Base-by-base conservation (phyloP, 2,888 invertebrate species). In the Dynastes grantii region DNA sequence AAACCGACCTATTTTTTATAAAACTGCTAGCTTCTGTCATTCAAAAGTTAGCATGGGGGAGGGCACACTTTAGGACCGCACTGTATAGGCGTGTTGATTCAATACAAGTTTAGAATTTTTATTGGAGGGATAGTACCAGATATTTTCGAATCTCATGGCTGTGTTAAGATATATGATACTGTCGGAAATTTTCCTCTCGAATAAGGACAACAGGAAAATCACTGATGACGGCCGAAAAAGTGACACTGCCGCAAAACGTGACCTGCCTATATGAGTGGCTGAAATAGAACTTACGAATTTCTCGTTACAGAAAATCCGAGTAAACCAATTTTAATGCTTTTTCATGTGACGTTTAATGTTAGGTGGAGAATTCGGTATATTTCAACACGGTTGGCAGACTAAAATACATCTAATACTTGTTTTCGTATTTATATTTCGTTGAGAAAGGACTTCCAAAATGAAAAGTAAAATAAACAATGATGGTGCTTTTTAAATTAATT, bases 161-260 rank as follows among this genome's bases (percentile, higher is more conserved):
- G 22, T 37, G 58, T 16, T 58, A 6, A 61, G 61, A 73, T 61
- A 61, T 45, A 71, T 13, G 71, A 71, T 58, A 45, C 61, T 63
- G 73, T 45, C 73, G 40, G 29, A 61, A 75, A 45, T 61, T 75
- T 75, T 75, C 73, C 73, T 45, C 45, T 61, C 49, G 61, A 75
- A 75, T 75, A 75, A 61, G 61, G 73, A 75, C 73, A 75, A 63
- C 73, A 75, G 61, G 61, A 75, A 75, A 61, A 61, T 75, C 73
- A 49, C 45, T 75, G 63, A 75, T 75, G 73, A 75, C 49, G 73
- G 5, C 27, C 61, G 61, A 75, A 75, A 73, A 61, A 63, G 61
- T 75, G 73, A 75, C 73, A 75, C 73, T 61, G 29, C 73, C 73
- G 63, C 73, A 75, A 61, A 75, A 75, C 73, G 73, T 75, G 73